These are phyloP conservation scores for Phenganax marumi DNA, from an alignment of 92 coral and sea anemone species.

Conservation along the genomic window DNA sequence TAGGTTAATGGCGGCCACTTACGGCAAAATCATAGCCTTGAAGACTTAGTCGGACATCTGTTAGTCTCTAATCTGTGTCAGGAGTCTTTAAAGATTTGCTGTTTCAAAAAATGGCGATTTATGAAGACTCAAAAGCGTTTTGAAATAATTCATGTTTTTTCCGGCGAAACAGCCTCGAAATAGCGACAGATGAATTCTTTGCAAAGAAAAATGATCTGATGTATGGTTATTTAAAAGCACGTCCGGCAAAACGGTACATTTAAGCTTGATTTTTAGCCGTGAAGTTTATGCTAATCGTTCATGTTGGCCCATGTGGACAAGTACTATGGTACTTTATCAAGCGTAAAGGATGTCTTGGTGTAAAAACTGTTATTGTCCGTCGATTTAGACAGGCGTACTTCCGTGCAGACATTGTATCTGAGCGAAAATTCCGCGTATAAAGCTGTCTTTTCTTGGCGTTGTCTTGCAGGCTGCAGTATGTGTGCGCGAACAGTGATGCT, in stretches of 20 bases:
- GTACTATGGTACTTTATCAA: background rate
- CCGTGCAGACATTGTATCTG: too few species aligned
- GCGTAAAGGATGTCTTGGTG: too few species aligned
- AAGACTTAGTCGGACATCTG: too few species aligned
- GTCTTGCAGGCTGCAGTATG: background rate
- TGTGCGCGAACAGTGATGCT: background rate
- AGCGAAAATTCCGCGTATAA: too few species aligned
- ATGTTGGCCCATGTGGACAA: constrained; percentile 2
- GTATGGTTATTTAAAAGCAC: constrained; percentile 44
- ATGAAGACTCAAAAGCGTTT: too few species aligned
- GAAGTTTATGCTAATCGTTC: background rate
- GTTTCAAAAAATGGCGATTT: too few species aligned
- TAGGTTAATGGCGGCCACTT: too few species aligned
- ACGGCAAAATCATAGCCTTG: too few species aligned
- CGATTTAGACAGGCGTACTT: too few species aligned
- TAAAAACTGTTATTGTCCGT: too few species aligned
- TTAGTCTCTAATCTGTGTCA: too few species aligned
- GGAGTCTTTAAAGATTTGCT: too few species aligned
- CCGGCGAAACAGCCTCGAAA: background rate
- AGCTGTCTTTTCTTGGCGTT: background rate
- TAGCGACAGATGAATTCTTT: constrained; percentile 8
- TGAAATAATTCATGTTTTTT: background rate
- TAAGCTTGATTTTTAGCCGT: background rate
- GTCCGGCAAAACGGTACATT: constrained; percentile 16
- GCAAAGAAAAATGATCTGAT: constrained; percentile 9